These are phyloP conservation scores for Brassicogethes aeneus DNA, from an alignment of 2,888 invertebrate species.

Conservation along the genomic window DNA sequence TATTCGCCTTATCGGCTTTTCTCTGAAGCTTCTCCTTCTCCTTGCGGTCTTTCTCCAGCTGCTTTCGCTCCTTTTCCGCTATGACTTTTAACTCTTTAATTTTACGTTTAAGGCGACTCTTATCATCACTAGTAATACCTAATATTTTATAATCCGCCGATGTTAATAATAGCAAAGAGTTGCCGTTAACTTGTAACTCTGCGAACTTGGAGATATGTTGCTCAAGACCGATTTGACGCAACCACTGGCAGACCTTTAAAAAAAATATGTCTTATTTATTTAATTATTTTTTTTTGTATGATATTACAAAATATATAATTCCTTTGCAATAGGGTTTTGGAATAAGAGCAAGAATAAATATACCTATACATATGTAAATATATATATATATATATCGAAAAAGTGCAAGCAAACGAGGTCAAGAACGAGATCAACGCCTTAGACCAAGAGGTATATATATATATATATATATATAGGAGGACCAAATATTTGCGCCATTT, in stretches of 20 bases:
- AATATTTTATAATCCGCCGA: constrained; percentile 86
- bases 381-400: too few relatives aligned
- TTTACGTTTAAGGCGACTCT: constrained; percentile 73
- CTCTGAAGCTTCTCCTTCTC: constrained; percentile 76
- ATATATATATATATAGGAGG: too few relatives aligned
- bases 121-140: constrained; percentile 71
- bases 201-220: constrained; percentile 81
- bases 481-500: too few relatives aligned
- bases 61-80: constrained; percentile 60
- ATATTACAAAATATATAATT: too few relatives aligned
- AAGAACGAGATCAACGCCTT: too few relatives aligned
- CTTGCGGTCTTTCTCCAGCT: constrained; percentile 77
- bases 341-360: constrained; percentile 5
- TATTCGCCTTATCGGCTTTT: constrained; percentile 66
- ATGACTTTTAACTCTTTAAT: constrained; percentile 74
- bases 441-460: too few relatives aligned
- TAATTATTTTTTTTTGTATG: too few relatives aligned
- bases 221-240: constrained; percentile 73
- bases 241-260: constrained; percentile 84
- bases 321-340: neutral
- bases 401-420: too few relatives aligned
- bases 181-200: constrained; percentile 82
- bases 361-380: too few relatives aligned
- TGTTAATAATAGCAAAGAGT: constrained; percentile 76
- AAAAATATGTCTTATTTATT: constrained; percentile 12